phyloP scores from a whole-genome alignment of 2,888 invertebrate genomes.

The Helicoverpa assulta region DNA sequence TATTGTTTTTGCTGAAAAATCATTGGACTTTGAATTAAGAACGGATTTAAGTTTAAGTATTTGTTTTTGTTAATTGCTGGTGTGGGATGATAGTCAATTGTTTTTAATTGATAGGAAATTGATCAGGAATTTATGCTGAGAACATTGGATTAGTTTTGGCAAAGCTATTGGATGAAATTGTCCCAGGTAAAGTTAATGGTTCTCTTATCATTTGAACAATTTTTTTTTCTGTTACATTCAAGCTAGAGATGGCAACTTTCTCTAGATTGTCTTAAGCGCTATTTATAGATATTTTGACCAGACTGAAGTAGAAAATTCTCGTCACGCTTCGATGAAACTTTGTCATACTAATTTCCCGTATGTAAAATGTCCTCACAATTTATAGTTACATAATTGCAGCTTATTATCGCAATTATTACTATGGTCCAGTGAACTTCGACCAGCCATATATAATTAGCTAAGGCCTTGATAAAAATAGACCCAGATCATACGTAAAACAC shows the following conservation, averaged over 20 bases:
- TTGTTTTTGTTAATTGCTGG: background rate
- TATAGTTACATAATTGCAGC: constrained; percentile 18
- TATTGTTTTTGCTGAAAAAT: background rate
- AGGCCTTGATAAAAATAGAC: constrained; percentile 43
- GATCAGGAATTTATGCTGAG: background rate
- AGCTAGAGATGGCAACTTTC: no score
- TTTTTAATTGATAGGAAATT: background rate
- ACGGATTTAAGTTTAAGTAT: background rate
- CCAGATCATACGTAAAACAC: constrained; percentile 6
- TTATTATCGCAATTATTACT: constrained; percentile 31
- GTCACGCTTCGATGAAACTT: background rate
- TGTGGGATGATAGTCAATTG: background rate
- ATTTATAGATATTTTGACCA: background rate
- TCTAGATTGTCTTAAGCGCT: no score
- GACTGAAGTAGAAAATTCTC: background rate
- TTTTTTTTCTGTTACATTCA: no score
- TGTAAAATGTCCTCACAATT: constrained; percentile 4
- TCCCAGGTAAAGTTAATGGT: no score
- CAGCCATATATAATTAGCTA: constrained; percentile 32
- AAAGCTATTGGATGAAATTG: no score
- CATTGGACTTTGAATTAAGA: background rate
- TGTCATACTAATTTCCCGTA: background rate
- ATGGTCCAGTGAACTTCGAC: constrained; percentile 42
- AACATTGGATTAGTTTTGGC: background rate
- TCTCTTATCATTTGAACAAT: no score